A percentile compares a stretch with the other conserved stretches of the same genome.
These are phyloP conservation scores for Hydrophis major DNA, from an alignment of 2,797 vertebrate genomes.

Conservation along the genomic window DNA sequence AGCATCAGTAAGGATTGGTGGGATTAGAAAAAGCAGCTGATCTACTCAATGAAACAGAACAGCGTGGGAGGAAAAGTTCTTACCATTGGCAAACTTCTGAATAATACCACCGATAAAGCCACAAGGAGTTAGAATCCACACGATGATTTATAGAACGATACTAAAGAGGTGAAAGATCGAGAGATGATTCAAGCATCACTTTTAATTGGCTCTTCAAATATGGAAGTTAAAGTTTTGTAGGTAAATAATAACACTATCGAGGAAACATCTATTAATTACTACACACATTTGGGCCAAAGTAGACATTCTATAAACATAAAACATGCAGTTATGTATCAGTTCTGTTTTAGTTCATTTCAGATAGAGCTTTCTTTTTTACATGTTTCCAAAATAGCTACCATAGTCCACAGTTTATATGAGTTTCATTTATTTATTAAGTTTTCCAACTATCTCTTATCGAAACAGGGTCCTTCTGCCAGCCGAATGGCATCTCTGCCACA, in stretches of 20 bases:
- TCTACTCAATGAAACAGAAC: neutral
- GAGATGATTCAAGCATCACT: neutral
- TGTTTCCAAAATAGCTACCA: neutral
- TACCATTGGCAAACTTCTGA: conserved; percentile 87
- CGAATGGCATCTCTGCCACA: neutral
- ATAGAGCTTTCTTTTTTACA: neutral
- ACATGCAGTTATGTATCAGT: neutral
- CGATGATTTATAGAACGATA: conserved; percentile 95
- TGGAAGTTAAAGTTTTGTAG: conserved; percentile 4
- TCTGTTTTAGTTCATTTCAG: neutral
- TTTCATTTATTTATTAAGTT: neutral
- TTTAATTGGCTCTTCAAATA: neutral
- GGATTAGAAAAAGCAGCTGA: neutral
- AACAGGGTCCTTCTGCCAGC: neutral
- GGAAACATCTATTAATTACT: neutral
- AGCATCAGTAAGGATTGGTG: neutral
- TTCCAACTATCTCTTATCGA: neutral
- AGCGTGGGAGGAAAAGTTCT: conserved; percentile 34
- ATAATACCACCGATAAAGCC: conserved; percentile 89
- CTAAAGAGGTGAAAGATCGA: conserved; percentile 64
- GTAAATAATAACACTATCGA: neutral
- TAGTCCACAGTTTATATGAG: neutral
- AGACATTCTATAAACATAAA: neutral
- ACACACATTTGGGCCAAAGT: neutral
- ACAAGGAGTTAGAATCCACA: conserved; percentile 81